Evolutionary conservation across 2,797 vertebrate genomes (phyloP).

Genomic region (Yasuhikotakia modesta): DNA sequence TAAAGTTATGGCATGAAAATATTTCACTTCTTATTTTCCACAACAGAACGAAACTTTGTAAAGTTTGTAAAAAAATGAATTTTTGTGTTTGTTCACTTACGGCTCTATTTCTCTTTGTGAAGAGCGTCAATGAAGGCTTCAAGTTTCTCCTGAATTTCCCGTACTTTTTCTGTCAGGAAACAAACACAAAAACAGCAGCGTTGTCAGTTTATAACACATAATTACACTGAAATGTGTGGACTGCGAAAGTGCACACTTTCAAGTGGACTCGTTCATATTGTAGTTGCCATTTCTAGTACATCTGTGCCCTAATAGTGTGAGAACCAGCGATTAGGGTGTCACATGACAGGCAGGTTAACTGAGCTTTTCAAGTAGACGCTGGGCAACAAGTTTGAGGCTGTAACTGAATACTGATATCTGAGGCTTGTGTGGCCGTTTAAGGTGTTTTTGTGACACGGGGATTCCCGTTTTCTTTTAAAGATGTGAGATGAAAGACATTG

Average conservation of each 20-base stretch:
- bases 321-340: slow-evolving; percentile 21
- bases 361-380: slow-evolving; percentile 42
- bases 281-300: not conserved
- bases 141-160: slow-evolving; percentile 99
- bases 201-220: not conserved
- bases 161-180: slow-evolving; percentile 90
- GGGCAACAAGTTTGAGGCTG: slow-evolving; percentile 31
- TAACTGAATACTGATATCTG: slow-evolving; percentile 42
- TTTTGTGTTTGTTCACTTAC: slow-evolving; percentile 58
- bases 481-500: slow-evolving; percentile 70
- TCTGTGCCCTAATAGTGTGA: slow-evolving; percentile 16
- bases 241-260: too few species aligned
- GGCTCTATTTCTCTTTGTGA: slow-evolving; percentile 91
- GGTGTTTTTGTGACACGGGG: slow-evolving; percentile 64
- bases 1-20: too few species aligned
- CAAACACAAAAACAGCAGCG: not conserved
- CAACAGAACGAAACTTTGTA: not conserved
- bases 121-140: slow-evolving; percentile 99
- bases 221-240: not conserved
- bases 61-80: not conserved
- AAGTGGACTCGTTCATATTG: too few species aligned
- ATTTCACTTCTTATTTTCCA: not conserved
- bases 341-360: slow-evolving; percentile 29
- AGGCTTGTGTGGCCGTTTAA: slow-evolving; percentile 68
- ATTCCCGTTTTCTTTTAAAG: slow-evolving; percentile 65